Evolutionary conservation across 2,113 vertebrate species (phyloP).

Genomic region (Romanogobio albipinnatus): DNA sequence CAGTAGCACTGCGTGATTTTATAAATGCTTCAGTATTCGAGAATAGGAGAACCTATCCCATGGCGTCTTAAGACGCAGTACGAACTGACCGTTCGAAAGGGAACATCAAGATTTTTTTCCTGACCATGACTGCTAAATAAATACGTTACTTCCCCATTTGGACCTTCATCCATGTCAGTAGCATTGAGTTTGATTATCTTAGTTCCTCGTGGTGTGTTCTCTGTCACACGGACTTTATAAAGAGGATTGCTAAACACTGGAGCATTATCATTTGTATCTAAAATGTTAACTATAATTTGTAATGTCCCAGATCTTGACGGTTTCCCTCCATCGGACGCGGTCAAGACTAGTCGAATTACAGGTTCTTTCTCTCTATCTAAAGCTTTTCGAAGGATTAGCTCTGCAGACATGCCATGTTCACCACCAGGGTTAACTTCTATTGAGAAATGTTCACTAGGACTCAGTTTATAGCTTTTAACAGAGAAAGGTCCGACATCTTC

Average conservation of each 20-base stretch:
- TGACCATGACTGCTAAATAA: conserved; percentile 41
- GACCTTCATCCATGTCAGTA: conserved; percentile 70
- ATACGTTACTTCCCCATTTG: conserved; percentile 59
- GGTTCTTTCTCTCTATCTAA: conserved; percentile 66
- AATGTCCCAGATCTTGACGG: conserved; percentile 59
- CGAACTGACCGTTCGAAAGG: too few relatives aligned
- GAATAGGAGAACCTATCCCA: too few relatives aligned
- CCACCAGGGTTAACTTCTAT: conserved; percentile 37
- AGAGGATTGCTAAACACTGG: conserved; percentile 66
- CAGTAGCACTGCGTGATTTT: too few relatives aligned
- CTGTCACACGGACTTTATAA: conserved; percentile 58
- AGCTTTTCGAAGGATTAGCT: conserved; percentile 69
- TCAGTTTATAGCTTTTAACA: conserved; percentile 56
- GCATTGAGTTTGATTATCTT: conserved; percentile 61
- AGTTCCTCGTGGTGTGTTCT: conserved; percentile 63
- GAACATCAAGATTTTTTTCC: conserved; percentile 19
- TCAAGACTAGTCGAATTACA: conserved; percentile 49
- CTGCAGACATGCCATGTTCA: conserved; percentile 57
- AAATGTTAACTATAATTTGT: conserved; percentile 65
- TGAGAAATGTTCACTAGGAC: conserved; percentile 48
- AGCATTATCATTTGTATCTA: conserved; percentile 75
- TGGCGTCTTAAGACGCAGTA: too few relatives aligned
- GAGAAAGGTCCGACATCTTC: conserved; percentile 45
- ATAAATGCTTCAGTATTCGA: too few relatives aligned
- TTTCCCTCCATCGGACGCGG: conserved; percentile 58